These are phyloP conservation scores for Pluvialis apricaria DNA, from an alignment of 2,113 vertebrate genomes.

Conservation along the genomic window DNA sequence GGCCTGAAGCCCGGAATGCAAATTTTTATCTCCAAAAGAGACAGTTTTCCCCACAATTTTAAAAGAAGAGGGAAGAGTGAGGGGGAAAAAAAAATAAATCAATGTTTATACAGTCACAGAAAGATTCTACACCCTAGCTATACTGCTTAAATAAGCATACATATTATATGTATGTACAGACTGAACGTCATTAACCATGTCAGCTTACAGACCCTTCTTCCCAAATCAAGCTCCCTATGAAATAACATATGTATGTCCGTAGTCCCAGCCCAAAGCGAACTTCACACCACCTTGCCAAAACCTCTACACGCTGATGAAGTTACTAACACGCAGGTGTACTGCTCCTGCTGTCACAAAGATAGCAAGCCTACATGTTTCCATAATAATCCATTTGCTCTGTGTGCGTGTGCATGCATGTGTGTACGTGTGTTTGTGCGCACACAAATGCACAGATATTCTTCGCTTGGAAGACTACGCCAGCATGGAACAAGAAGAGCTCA, in stretches of 20 bases:
- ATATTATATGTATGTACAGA: neutral
- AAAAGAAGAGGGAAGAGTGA: neutral
- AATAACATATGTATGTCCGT: neutral
- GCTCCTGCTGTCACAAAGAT: neutral
- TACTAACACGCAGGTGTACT: neutral
- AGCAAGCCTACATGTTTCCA: neutral
- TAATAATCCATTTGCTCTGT: neutral
- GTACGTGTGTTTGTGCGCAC: neutral
- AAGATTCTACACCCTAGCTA: constrained; percentile 5
- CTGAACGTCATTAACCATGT: neutral
- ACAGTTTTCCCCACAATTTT: constrained; percentile 46
- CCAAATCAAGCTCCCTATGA: neutral
- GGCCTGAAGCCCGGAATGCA: constrained; percentile 72
- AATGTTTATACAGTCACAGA: neutral
- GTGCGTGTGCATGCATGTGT: fast-evolving
- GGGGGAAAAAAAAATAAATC: neutral
- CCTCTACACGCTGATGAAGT: neutral
- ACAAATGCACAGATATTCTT: neutral
- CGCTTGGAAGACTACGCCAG: neutral
- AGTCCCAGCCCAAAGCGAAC: neutral
- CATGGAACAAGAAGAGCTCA: neutral
- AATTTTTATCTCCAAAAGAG: constrained; percentile 67
- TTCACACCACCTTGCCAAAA: neutral
- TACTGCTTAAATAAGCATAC: neutral
- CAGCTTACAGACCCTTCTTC: neutral